Base-by-base conservation (phyloP, 2,113 vertebrate genomes). In the Lycaon pictus region DNA sequence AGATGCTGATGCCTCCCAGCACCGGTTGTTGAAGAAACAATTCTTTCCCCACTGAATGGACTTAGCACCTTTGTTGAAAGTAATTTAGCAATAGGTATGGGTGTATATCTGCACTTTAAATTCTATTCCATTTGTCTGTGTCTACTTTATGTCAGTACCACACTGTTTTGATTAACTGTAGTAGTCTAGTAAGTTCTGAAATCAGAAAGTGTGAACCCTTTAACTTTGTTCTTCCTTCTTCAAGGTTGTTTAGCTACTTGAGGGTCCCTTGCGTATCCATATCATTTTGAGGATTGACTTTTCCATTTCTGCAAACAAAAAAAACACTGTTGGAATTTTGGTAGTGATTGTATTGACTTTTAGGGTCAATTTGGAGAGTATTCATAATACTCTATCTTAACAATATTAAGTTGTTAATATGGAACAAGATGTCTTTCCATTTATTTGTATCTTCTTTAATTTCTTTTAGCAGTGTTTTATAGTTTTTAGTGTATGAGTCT, bases 271-370 rank as follows among this genome's bases (percentile, higher is more conserved):
- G 51, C 15, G 51, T 69, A 22, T 87, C 20, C 53, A 56, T 58
- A 35, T 84, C 37, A 74, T 92, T 92, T 92, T 74, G 80, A 74
- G 65, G 25, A 67, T 79, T 32, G 35, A 56, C 51, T 87, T 93
- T 79, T 93, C 92, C 60, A 67, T 56, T 87, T 79, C 71, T 87
- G 43, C n/a, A 56, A n/a, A 93, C 77, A 87, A 67, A 56, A n/a
- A 93, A 86, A 87, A 67, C 19, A n/a, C 72, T 76, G 16, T 69
- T 72, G n/a, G 19, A 63, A 72, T 88, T 72, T 69, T 43, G 19
- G 23, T 53, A 89, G 55, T 55, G 85, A 72, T 89, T 62, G 32
- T 16, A 20, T 60, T 89, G 76, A 94, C 62, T 71, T 67, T 67
- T 19, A 55, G 71, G 43, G 60, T 48, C 37, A 82, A 4, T 60